Conservation (phyloP, 53 echinoderm and acorn worm genomes). For the Actinopyga echinites region DNA sequence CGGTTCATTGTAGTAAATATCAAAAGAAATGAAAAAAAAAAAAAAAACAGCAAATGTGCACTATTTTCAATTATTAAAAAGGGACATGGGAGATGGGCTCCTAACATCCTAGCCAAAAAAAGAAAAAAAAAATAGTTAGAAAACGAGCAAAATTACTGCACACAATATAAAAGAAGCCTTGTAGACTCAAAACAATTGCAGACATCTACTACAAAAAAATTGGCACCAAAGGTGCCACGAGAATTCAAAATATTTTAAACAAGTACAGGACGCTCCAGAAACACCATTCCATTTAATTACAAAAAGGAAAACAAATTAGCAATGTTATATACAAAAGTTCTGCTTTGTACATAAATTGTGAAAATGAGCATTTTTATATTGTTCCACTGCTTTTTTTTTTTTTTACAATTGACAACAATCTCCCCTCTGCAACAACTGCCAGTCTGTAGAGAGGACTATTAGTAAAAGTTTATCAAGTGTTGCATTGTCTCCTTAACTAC, state of each 20-base stretch:
- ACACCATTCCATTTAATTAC: slow-evolving; percentile 17
- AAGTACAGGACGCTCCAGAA: slow-evolving; percentile 31
- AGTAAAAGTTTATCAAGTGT: too few relatives aligned
- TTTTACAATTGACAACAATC: too few relatives aligned
- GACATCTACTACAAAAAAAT: background rate
- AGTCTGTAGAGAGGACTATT: too few relatives aligned
- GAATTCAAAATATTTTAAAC: background rate
- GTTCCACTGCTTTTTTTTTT: too few relatives aligned
- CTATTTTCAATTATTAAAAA: slow-evolving; percentile 4
- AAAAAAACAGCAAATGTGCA: slow-evolving; percentile 8
- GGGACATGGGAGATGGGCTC: background rate
- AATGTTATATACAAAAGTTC: slow-evolving; percentile 41
- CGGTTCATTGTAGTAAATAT: too few relatives aligned
- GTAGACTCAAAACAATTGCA: slow-evolving; percentile 21
- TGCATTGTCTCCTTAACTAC: too few relatives aligned
- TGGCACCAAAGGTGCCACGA: background rate
- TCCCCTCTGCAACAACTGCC: too few relatives aligned
- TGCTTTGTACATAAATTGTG: slow-evolving; percentile 34
- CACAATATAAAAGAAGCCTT: slow-evolving; percentile 39
- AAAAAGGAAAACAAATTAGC: background rate
- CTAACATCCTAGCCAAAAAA: background rate
- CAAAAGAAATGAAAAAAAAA: background rate
- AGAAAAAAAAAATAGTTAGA: background rate
- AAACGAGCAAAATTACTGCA: slow-evolving; percentile 23
- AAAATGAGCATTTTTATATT: background rate